phyloP scores from a whole-genome alignment of 2,797 vertebrate species.

The Dryobates pubescens region DNA sequence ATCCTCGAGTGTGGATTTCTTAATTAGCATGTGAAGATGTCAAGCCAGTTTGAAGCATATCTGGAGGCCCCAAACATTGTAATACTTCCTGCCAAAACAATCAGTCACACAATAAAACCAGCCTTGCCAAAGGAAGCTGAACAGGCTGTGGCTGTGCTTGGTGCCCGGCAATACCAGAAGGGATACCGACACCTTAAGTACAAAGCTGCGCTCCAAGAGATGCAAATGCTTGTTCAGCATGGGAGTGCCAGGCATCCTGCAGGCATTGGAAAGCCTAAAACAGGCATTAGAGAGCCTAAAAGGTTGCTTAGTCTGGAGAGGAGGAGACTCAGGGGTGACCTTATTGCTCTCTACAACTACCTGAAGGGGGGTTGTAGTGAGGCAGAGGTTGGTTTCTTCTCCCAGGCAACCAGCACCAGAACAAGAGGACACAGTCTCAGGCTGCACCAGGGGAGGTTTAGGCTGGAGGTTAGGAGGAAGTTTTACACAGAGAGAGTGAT shows the following conservation, averaged over 20 bases:
- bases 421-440: too few species aligned
- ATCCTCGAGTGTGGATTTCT: neutral
- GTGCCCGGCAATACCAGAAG: neutral
- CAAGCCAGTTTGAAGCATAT: neutral
- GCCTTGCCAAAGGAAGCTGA: neutral
- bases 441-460: too few species aligned
- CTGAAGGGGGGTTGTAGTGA: too few species aligned
- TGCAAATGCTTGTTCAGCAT: neutral
- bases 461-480: too few species aligned
- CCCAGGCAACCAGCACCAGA: too few species aligned
- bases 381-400: too few species aligned
- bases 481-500: too few species aligned
- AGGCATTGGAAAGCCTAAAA: neutral
- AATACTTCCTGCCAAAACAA: neutral
- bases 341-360: too few species aligned
- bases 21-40: neutral
- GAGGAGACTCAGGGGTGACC: too few species aligned
- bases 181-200: neutral
- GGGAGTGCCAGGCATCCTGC: neutral
- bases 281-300: neutral
- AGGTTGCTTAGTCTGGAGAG: too few species aligned
- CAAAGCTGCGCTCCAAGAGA: neutral
- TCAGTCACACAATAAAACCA: neutral
- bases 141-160: fast-evolving
- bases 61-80: neutral